Conservation (phyloP, 2,888 invertebrate species). For the Tipula lateralis region DNA sequence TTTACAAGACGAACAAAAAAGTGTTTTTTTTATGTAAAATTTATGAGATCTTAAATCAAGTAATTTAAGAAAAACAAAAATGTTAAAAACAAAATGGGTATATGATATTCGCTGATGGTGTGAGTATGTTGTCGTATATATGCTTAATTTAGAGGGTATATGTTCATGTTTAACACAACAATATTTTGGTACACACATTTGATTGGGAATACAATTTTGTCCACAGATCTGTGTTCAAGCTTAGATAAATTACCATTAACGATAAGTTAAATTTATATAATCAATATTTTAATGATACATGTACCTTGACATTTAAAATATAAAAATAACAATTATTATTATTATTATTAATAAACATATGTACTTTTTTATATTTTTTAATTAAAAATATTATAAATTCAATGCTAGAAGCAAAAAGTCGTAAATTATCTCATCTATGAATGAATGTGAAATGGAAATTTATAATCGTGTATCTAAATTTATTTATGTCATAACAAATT, state of each 20-base stretch:
- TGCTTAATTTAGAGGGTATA: neutral
- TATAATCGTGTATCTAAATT: neutral
- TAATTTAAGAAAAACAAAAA: constrained; percentile 2
- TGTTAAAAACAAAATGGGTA: neutral
- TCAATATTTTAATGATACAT: neutral
- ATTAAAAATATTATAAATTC: neutral
- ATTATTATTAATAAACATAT: neutral
- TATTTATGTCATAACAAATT: neutral
- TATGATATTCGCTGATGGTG: neutral
- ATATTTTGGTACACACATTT: neutral
- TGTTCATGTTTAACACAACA: no score
- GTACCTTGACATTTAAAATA: neutral
- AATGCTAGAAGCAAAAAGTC: neutral
- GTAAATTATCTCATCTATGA: neutral
- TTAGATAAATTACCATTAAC: neutral
- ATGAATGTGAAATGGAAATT: neutral
- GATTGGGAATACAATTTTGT: neutral
- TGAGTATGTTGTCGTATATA: neutral
- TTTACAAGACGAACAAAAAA: neutral
- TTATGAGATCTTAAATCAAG: constrained; percentile 28
- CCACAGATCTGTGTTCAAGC: neutral
- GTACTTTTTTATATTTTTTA: neutral
- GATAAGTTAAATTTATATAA: neutral
- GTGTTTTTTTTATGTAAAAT: neutral
- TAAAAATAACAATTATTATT: neutral